A percentile compares a stretch with the other conserved stretches of the same genome.
phyloP scores from a whole-genome alignment of 1,140 invertebrate species.

The Frieseomelitta varia region DNA sequence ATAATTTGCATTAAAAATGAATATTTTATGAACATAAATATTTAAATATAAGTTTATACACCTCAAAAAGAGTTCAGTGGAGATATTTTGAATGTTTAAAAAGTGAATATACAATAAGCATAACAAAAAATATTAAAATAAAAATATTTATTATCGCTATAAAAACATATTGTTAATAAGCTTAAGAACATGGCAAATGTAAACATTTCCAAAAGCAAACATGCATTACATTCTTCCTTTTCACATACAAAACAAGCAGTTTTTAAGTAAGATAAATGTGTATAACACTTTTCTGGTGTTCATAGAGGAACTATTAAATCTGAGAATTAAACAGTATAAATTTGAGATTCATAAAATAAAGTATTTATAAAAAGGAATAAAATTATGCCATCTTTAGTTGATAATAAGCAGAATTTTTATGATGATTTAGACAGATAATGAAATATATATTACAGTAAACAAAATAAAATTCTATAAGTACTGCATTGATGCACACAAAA shows the following conservation, averaged over 20 bases:
- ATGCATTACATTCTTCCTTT: not conserved
- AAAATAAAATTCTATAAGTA: slow-evolving; percentile 42
- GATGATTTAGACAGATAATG: slow-evolving; percentile 6
- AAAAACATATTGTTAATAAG: slow-evolving; percentile 9
- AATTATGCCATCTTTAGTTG: not conserved
- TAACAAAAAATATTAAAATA: slow-evolving; percentile 9
- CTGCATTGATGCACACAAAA: slow-evolving; percentile 48
- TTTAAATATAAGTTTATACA: not conserved
- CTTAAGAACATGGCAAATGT: not conserved
- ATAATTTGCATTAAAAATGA: not conserved
- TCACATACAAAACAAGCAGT: not conserved
- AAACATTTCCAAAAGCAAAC: not conserved
- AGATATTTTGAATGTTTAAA: slow-evolving; percentile 39
- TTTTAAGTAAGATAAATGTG: not conserved
- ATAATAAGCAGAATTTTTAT: slow-evolving; percentile 28
- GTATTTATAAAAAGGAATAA: not conserved
- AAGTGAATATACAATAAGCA: slow-evolving; percentile 32
- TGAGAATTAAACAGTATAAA: not conserved
- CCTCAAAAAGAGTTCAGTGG: slow-evolving; percentile 22
- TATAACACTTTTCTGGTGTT: not conserved
- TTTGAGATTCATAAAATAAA: slow-evolving; percentile 8
- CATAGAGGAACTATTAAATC: not conserved
- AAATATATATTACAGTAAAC: slow-evolving; percentile 30
- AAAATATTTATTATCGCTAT: not conserved
- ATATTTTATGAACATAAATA: not conserved